These are phyloP conservation scores for Agrotis segetum DNA, from an alignment of 2,888 invertebrate genomes.

Conservation along the genomic window DNA sequence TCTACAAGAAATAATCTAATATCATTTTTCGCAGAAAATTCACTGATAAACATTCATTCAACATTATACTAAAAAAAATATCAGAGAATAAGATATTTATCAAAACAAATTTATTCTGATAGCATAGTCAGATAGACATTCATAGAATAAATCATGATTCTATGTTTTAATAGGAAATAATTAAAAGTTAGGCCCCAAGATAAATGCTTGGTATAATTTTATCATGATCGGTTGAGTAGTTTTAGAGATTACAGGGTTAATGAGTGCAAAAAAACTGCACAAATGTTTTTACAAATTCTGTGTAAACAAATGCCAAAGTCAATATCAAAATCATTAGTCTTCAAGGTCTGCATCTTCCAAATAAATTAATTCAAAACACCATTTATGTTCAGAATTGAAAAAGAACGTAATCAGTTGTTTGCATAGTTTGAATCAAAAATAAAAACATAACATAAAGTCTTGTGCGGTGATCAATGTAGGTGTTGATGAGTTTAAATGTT, in stretches of 20 bases:
- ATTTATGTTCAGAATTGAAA: not conserved
- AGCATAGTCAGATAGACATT: constrained; percentile 38
- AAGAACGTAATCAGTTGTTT: not conserved
- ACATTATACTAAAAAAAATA: constrained; percentile 44
- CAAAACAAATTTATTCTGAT: constrained; percentile 53
- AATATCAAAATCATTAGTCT: not conserved
- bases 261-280: not conserved
- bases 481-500: constrained; percentile 36
- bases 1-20: not conserved
- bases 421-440: not conserved
- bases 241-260: constrained; percentile 19
- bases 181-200: constrained; percentile 7
- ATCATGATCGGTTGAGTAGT: constrained; percentile 10
- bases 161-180: not conserved
- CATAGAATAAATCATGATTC: constrained; percentile 46
- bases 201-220: constrained; percentile 4
- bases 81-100: constrained; percentile 51
- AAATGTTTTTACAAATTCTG: not conserved
- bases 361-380: not conserved
- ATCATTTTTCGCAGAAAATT: constrained; percentile 14
- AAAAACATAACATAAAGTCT: not conserved
- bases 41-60: constrained; percentile 28
- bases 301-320: constrained; percentile 31
- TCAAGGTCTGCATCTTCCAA: not conserved
- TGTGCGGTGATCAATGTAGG: constrained; percentile 9